Conservation (phyloP, 2,888 invertebrate genomes). For the Siphonodentalium dalli region DNA sequence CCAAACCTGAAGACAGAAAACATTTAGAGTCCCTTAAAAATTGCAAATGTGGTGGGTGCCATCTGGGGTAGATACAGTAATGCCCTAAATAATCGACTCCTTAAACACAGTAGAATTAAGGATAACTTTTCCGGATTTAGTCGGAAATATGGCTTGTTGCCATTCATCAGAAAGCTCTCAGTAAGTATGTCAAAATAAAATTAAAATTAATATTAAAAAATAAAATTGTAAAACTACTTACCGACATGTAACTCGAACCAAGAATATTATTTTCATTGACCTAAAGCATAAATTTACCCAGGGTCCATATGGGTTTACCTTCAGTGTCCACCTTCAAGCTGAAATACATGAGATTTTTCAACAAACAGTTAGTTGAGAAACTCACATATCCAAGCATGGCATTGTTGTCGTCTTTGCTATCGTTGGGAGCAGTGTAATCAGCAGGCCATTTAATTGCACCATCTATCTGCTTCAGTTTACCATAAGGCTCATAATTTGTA, state of each 20-base stretch:
- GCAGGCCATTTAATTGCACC: slow-evolving; percentile 57
- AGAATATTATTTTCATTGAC: too few species aligned
- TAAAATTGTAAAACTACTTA: background rate
- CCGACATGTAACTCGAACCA: background rate
- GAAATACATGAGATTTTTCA: too few species aligned
- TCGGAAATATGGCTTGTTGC: too few species aligned
- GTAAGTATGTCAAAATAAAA: background rate
- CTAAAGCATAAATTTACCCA: too few species aligned
- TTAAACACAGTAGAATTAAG: too few species aligned
- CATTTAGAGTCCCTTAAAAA: background rate
- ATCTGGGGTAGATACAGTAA: too few species aligned
- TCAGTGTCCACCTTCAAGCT: too few species aligned
- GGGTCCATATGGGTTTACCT: too few species aligned
- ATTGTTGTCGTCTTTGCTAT: slow-evolving; percentile 35
- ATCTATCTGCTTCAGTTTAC: slow-evolving; percentile 37
- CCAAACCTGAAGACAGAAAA: slow-evolving; percentile 49
- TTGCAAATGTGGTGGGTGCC: background rate
- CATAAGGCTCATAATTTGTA: slow-evolving; percentile 52
- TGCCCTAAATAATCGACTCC: too few species aligned
- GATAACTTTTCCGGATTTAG: too few species aligned
- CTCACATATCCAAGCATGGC: slow-evolving; percentile 55
- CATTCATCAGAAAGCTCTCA: too few species aligned
- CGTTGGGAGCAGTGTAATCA: slow-evolving; percentile 29
- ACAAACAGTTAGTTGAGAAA: background rate
- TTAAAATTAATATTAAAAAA: background rate